These are phyloP conservation scores for Zoroaster sp. DNA, from an alignment of 53 echinoderm and acorn worm species.

Conservation along the genomic window DNA sequence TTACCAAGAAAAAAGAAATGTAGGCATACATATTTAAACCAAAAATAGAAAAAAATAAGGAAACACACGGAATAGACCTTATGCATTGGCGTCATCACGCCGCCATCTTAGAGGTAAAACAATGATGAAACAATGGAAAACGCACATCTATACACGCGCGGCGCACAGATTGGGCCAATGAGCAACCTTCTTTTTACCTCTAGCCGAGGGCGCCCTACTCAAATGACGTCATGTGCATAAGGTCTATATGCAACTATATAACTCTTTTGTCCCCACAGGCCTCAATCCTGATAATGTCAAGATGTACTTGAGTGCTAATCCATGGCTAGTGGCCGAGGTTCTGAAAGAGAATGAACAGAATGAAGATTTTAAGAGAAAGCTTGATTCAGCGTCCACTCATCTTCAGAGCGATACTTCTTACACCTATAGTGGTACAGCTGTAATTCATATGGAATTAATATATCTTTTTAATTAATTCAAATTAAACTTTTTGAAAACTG, in stretches of 20 bases:
- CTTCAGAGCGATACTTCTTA: neutral
- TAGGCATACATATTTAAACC: neutral
- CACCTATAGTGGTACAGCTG: neutral
- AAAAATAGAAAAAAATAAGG: neutral
- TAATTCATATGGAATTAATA: too few relatives aligned
- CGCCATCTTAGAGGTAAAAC: too few relatives aligned
- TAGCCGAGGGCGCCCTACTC: too few relatives aligned
- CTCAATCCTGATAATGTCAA: slow-evolving; percentile 69
- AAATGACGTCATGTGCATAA: too few relatives aligned
- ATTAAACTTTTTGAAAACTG: too few relatives aligned
- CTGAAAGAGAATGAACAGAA: slow-evolving; percentile 56
- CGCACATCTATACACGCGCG: too few relatives aligned
- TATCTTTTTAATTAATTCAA: neutral
- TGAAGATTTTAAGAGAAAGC: slow-evolving; percentile 68
- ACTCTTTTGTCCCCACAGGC: neutral
- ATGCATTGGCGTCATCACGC: too few relatives aligned
- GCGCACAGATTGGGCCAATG: too few relatives aligned
- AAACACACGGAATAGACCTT: too few relatives aligned
- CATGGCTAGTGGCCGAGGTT: slow-evolving; percentile 77
- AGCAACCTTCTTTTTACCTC: too few relatives aligned
- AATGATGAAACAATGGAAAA: too few relatives aligned
- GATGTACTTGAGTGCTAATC: slow-evolving; percentile 64
- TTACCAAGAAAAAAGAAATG: neutral
- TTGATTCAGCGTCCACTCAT: neutral
- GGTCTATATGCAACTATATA: too few relatives aligned